Evolutionary conservation across 2,113 vertebrate genomes (phyloP).

Genomic region (Elephas maximus): DNA sequence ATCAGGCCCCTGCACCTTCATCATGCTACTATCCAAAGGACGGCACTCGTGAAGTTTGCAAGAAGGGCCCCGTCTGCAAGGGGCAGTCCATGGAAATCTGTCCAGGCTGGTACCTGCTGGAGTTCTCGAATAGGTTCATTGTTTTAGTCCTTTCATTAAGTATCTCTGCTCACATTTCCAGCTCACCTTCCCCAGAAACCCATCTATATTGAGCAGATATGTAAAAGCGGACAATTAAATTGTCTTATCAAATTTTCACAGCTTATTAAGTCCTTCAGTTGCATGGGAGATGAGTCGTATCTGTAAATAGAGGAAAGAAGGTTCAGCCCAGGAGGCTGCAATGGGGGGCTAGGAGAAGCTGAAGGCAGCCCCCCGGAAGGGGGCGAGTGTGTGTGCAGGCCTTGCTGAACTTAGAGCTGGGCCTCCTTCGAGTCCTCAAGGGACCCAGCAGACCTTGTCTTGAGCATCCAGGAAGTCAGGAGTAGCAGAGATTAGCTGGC

Average conservation of each 20-base stretch:
- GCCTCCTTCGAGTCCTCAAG: background rate
- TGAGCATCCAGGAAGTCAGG: background rate
- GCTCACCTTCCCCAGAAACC: constrained; percentile 78
- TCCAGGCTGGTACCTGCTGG: constrained; percentile 8
- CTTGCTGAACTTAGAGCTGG: background rate
- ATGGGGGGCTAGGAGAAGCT: constrained; percentile 8
- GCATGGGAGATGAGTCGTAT: constrained; percentile 82
- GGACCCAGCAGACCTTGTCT: background rate
- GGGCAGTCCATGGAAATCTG: constrained; percentile 17
- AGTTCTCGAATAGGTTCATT: constrained; percentile 73
- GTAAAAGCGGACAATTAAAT: constrained; percentile 84
- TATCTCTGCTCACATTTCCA: constrained; percentile 70
- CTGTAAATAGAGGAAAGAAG: constrained; percentile 79
- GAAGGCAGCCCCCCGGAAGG: background rate
- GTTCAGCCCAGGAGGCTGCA: constrained; percentile 63
- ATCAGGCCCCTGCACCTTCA: background rate
- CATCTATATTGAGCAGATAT: constrained; percentile 78
- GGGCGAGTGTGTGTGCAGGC: background rate
- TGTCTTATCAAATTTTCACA: constrained; percentile 87
- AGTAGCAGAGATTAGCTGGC: background rate
- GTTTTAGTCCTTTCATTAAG: constrained; percentile 81
- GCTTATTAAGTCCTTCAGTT: constrained; percentile 86
- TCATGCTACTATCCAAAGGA: background rate
- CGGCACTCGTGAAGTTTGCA: constrained; percentile 66
- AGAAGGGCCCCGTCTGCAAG: constrained; percentile 66